These are phyloP conservation scores for Petrocephalus microphthalmus DNA, from an alignment of 2,113 vertebrate species.

Conservation along the genomic window DNA sequence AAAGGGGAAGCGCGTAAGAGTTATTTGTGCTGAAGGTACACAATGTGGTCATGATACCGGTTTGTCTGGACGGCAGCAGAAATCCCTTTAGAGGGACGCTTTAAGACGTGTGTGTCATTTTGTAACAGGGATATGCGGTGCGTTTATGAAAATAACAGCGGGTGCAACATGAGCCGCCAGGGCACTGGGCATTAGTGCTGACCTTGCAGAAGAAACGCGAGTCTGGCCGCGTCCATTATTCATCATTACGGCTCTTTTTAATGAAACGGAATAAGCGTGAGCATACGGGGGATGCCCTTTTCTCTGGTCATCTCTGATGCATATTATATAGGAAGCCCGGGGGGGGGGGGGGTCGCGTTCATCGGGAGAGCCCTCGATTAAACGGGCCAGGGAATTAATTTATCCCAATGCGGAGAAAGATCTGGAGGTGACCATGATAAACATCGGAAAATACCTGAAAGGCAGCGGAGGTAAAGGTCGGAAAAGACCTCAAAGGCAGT, in stretches of 20 bases:
- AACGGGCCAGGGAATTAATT: background rate
- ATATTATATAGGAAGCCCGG: background rate
- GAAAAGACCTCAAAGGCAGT: background rate
- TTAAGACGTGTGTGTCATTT: background rate
- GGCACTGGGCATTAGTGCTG: conserved; percentile 37
- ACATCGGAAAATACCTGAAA: background rate
- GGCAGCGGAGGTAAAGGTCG: background rate
- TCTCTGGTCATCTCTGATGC: background rate
- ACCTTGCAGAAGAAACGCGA: conserved; percentile 40
- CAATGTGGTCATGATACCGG: background rate
- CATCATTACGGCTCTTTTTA: background rate
- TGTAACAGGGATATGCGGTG: background rate
- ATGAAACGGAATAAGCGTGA: background rate
- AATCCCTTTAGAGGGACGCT: background rate
- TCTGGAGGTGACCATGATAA: background rate
- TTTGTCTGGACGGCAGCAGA: background rate
- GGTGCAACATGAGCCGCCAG: background rate
- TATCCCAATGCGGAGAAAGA: background rate
- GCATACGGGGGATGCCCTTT: background rate
- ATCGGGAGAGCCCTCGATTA: background rate
- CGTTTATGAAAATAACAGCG: background rate
- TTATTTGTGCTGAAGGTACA: background rate
- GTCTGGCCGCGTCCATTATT: background rate
- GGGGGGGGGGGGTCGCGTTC: background rate
- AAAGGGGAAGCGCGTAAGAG: background rate